Percentiles rank a stretch among this genome's conserved stretches.
Conservation (phyloP, 2,113 vertebrate species). For the Tamias sibiricus region DNA sequence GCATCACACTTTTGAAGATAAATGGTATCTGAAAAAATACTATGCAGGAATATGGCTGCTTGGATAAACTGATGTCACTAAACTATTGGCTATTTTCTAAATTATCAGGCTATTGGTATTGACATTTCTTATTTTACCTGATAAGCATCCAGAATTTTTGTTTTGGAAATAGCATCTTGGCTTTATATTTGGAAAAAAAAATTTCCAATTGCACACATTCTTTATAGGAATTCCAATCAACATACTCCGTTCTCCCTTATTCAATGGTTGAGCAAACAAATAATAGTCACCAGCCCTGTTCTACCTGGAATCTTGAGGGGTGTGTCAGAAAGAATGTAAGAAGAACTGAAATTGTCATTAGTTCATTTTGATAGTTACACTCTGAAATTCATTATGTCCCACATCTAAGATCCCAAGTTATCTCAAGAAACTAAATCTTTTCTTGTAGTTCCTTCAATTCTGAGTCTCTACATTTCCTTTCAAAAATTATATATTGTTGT, state of each 20-base stretch:
- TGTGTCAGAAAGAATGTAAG: background rate
- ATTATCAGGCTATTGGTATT: background rate
- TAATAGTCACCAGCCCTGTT: background rate
- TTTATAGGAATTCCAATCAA: background rate
- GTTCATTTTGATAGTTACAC: background rate
- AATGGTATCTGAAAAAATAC: background rate
- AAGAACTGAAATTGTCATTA: background rate
- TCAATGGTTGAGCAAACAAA: background rate
- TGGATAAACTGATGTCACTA: background rate
- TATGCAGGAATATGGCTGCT: background rate
- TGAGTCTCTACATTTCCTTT: background rate
- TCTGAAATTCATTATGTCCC: background rate
- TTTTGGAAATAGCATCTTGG: background rate
- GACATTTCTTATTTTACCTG: background rate
- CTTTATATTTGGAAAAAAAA: background rate
- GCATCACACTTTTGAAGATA: background rate
- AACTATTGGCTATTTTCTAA: background rate
- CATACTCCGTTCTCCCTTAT: background rate
- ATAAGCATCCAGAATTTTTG: background rate
- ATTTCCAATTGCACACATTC: background rate
- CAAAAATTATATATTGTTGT: background rate
- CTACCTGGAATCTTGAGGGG: background rate
- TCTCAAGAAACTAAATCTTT: background rate
- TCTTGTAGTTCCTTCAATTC: background rate
- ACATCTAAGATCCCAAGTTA: background rate